These are phyloP conservation scores for Tetramorium alpestre DNA, from an alignment of 1,140 invertebrate species.

Conservation along the genomic window DNA sequence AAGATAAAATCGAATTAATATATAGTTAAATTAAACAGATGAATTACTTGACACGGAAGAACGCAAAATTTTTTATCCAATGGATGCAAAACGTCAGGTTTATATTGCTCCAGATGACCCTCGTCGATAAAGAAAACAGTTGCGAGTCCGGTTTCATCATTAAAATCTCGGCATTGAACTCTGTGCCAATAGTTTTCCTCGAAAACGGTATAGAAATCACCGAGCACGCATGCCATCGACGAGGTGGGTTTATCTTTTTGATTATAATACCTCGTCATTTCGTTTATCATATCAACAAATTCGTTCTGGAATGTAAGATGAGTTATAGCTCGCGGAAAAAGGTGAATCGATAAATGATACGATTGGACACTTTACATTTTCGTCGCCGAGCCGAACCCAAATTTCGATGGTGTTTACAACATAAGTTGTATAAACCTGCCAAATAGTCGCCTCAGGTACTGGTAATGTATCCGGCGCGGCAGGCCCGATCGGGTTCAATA, in stretches of 20 bases:
- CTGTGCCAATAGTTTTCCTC: slow-evolving; percentile 87
- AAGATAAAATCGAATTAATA: not conserved
- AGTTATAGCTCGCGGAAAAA: slow-evolving; percentile 9
- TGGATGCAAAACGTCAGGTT: slow-evolving; percentile 84
- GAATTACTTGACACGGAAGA: slow-evolving; percentile 87
- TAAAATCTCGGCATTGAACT: slow-evolving; percentile 86
- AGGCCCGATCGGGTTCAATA: slow-evolving; percentile 62
- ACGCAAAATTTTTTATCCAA: slow-evolving; percentile 87
- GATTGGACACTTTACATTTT: slow-evolving; percentile 84
- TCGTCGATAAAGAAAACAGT: slow-evolving; percentile 88
- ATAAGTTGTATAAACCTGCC: slow-evolving; percentile 86
- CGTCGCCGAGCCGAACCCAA: slow-evolving; percentile 86
- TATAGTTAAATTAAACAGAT: not conserved
- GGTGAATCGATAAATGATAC: not conserved
- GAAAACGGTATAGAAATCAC: slow-evolving; percentile 87
- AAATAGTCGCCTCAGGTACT: slow-evolving; percentile 85
- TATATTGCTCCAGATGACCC: slow-evolving; percentile 87
- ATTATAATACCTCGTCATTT: slow-evolving; percentile 87
- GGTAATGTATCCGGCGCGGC: slow-evolving; percentile 80
- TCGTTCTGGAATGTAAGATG: slow-evolving; percentile 82
- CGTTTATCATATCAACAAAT: slow-evolving; percentile 85
- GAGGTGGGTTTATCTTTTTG: slow-evolving; percentile 69
- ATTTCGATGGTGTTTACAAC: slow-evolving; percentile 86
- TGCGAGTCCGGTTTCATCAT: slow-evolving; percentile 80
- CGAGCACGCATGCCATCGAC: slow-evolving; percentile 65